Evolutionary conservation across 2,113 vertebrate genomes (phyloP), one percentile per base, ranked within the genome.

Genomic region (Myrmecophaga tridactyla): DNA sequence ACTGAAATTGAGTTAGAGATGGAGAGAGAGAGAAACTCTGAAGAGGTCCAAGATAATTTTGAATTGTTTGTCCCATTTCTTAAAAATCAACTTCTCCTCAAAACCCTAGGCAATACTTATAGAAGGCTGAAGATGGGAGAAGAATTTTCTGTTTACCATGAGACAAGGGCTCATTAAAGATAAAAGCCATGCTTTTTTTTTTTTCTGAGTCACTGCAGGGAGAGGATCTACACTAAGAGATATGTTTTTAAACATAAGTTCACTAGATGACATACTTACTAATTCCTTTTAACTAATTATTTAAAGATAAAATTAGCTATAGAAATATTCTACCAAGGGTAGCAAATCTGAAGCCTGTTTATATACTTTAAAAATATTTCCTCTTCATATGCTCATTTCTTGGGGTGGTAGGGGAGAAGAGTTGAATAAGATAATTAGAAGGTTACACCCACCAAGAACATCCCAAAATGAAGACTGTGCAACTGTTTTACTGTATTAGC

Each of bases 231-330:
- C 39, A 56, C 39, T 80, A 56, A 94, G 56, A 13, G 60, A 65
- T 81, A 31, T 88, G 36, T 17, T 82, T 90, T 51, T 53, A 78
- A 82, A 41, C 27, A 69, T 17, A 72, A n/a, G 20, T 11, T 14
- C 15, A 25, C 76, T 62, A 34, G 53, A 15, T 56, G 36, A 78
- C 31, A 83, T 14, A 58, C 7, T 62, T 58, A 63, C 13, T 78
- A 83, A 96, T 92, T 72, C 41, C 90, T 93, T 85, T 62, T 25
- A 72, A 85, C 27, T 51, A 53, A 88, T 70, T 76, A 86, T 62
- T 78, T 70, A 72, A 94, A 86, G 27, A 39, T 39, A 96, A 41
- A 94, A 75, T 67, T 39, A 91, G 34, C 67, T 88, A 86, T 31
- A 86, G 56, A 86, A 20, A 78, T 31, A 92, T 7, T 89, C 31